Evolutionary conservation across 2,888 invertebrate genomes (phyloP).

Genomic region (Tryphoninae sp.): DNA sequence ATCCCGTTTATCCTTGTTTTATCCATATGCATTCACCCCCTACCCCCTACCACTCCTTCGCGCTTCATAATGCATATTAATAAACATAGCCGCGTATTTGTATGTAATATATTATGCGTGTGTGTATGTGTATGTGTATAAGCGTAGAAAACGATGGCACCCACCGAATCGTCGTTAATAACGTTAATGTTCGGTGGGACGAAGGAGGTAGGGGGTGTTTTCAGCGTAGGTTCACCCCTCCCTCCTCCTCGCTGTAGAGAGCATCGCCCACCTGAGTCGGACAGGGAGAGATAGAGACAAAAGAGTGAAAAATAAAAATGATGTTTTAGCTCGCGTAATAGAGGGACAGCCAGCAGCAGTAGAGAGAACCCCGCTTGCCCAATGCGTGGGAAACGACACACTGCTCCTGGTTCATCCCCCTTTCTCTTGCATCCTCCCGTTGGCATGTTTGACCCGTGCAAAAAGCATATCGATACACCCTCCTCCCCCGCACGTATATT

Average conservation of each 20-base stretch:
- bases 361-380: conserved; percentile 6
- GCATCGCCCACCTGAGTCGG: neutral
- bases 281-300: conserved; percentile 9
- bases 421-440: conserved; percentile 15
- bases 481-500: conserved; percentile 27
- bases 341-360: conserved; percentile 18
- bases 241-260: neutral
- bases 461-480: conserved; percentile 53
- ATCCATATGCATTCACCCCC: no score
- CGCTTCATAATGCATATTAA: conserved; percentile 2
- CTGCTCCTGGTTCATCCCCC: no score
- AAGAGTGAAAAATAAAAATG: conserved; percentile 55
- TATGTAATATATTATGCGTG: neutral
- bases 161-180: conserved; percentile 58
- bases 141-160: conserved; percentile 26
- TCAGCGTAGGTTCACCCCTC: conserved; percentile 24
- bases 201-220: neutral
- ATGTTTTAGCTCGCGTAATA: conserved; percentile 29
- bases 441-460: conserved; percentile 41
- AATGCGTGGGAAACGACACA: conserved; percentile 51
- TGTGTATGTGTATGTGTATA: conserved; percentile 28
- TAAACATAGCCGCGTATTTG: neutral
- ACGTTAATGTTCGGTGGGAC: conserved; percentile 50
- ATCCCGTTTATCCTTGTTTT: neutral
- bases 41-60: no score